Base-by-base conservation (phyloP, 2,113 vertebrate species). In the Puma concolor region DNA sequence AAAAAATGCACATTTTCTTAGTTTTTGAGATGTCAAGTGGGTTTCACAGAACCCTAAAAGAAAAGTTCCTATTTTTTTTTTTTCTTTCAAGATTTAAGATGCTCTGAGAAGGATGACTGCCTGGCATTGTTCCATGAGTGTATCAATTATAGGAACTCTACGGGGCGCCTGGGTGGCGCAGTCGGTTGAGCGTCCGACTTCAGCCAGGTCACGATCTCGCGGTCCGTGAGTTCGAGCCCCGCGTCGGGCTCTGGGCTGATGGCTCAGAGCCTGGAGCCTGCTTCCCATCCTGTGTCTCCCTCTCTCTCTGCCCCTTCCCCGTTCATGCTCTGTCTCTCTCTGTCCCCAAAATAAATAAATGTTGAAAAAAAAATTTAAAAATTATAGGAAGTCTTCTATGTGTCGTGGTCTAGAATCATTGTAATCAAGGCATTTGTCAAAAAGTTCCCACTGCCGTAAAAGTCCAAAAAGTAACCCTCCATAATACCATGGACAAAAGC, bases 1-100 rank as follows among this genome's bases (percentile, higher is more conserved):
- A 21, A 48, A 33, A 2, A 25, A n/a, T 97, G 52, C 71, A 95
- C 91, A 83, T 97, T 97, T 94, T 95, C 93, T 95, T 97, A 98
- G 95, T 96, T 98, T 98, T 98, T 69, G 79, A 98, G 97, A 97
- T 97, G 63, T 83, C 72, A 94, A 82, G 92, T 86, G 80, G 97
- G 95, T 95, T 98, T 98, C 63, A 97, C 77, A 1, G 1, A 84
- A 60, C 3, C 79, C 4, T 95, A 95, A 97, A 93, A 97, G 87
- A 2, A 87, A 80, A 54, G 89, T 6, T 33, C 5, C 44, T 44
- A 88, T 16, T 0, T 88, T 94, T 94, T 88, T 94, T 94, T 88
- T 94, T 82, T 95, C 64, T 95, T 88, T 97, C 81, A 74, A 98
- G 60, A 41, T 89, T 86, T 36, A 76, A 84, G 69, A 96, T 82